These are phyloP conservation scores for Argya squamiceps DNA, from an alignment of 2,797 vertebrate genomes.

Conservation along the genomic window DNA sequence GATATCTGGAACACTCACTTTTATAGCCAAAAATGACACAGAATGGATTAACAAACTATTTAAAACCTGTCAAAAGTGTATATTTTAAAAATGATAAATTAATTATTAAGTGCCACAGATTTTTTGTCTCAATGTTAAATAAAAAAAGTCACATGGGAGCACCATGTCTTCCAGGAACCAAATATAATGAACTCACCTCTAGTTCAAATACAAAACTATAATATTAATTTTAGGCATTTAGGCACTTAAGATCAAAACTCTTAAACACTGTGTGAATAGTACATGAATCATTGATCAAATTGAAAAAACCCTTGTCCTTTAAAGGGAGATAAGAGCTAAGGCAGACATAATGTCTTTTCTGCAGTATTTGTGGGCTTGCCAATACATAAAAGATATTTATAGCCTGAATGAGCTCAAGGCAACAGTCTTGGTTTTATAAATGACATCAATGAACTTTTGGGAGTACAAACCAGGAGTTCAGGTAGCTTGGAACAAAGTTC, in stretches of 20 bases:
- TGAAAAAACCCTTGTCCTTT: background rate
- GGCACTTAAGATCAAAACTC: background rate
- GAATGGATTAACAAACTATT: background rate
- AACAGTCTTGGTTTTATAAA: background rate
- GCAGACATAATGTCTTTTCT: background rate
- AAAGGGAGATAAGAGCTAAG: background rate
- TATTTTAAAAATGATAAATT: slow-evolving; percentile 8
- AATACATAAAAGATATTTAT: background rate
- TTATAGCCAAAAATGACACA: slow-evolving; percentile 24
- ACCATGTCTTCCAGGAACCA: background rate
- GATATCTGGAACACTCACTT: background rate
- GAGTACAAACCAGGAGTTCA: background rate
- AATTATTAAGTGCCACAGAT: background rate
- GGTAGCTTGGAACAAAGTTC: background rate
- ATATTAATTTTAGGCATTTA: background rate
- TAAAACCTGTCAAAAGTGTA: background rate
- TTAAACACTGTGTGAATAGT: background rate
- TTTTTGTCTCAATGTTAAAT: background rate
- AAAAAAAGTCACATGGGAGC: background rate
- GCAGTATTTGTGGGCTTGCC: background rate
- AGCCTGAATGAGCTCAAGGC: background rate
- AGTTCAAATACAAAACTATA: background rate
- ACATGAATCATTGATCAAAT: background rate
- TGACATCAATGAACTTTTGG: background rate
- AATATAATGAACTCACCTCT: background rate